Evolutionary conservation across 1,140 invertebrate species (phyloP).

Genomic region (Leptinotarsa lineolata): DNA sequence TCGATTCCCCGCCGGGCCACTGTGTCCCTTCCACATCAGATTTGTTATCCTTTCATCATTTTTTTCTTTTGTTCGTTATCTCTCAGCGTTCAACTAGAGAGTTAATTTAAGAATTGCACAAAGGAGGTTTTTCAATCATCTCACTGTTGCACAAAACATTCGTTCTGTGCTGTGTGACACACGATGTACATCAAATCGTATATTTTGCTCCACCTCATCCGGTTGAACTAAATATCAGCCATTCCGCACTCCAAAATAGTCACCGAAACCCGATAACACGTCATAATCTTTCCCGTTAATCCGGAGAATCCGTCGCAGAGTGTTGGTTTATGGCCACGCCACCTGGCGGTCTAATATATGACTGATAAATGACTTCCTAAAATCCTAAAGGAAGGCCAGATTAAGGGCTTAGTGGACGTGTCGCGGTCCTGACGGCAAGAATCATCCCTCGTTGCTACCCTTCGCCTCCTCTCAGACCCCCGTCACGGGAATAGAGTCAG

Average conservation of each 20-base stretch:
- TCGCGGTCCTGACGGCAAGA: constrained; percentile 40
- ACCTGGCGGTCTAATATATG: constrained; percentile 49
- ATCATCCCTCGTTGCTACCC: constrained; percentile 32
- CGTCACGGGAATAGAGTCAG: constrained; percentile 35
- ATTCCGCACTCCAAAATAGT: constrained; percentile 2
- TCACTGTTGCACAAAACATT: too few species aligned
- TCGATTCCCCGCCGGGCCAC: too few species aligned
- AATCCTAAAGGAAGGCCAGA: constrained; percentile 67
- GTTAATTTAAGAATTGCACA: too few species aligned
- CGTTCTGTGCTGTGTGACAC: too few species aligned
- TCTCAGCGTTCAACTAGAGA: too few species aligned
- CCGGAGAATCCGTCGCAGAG: constrained; percentile 53
- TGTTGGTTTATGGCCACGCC: constrained; percentile 56
- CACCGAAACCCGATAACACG: not conserved
- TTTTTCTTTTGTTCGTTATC: too few species aligned
- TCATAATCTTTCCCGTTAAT: constrained; percentile 44
- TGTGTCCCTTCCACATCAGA: too few species aligned
- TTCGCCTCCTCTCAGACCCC: not conserved
- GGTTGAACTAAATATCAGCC: not conserved
- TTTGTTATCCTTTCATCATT: too few species aligned
- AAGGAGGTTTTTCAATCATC: too few species aligned
- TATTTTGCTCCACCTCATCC: too few species aligned
- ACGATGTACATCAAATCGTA: too few species aligned
- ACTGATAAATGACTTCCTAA: constrained; percentile 69
- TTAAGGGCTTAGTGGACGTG: constrained; percentile 64